Base-by-base conservation (phyloP, 2,888 invertebrate species). In the Ditula angustiorana region DNA sequence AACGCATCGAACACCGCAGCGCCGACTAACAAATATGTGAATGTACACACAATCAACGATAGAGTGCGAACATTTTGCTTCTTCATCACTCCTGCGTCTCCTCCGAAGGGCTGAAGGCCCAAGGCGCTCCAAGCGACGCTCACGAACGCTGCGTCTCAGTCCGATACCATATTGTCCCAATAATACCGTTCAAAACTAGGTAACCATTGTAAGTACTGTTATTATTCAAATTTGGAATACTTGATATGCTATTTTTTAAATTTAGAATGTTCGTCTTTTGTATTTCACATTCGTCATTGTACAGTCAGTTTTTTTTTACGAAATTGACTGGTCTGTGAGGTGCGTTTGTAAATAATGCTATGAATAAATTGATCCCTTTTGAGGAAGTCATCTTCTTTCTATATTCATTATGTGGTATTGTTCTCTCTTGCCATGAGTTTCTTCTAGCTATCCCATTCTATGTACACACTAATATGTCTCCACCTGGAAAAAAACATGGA, bases 1-100 rank as follows among this genome's bases (percentile, higher is more conserved):
- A 99, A 95, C 67, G 99, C 98, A 94, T 99, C 95, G 94, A 99
- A 99, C 82, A 99, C 98, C 77, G 99, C 99, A 72, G 99, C 99
- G 87, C 99, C 99, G 76, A 99, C 97, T 81, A 99, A 96, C 91
- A 99, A 95, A 93, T 99, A 99, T 82, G 99, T 99, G 95, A 99
- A 98, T 93, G 99, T 99, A 95, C 99, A 99, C 95, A 99, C 99
- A 94, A 99, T 99, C 94, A 99, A 96, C 86, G 99, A 99, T 95
- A 99, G 95, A 94, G 99, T 99, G 95, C 99, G 98, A 93, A 99
- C 99, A 97, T 99, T 99, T 97, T 99, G 99, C 95, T 99, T 99
- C 97, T 99, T 99, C 99, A 99, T 99, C 86, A 90, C 92, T 92
- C 86, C 90, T 88, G 76, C 88, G 82, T 86, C 35, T 3, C 78